Evolutionary conservation across 2,113 vertebrate species (phyloP), one percentile per base, ranked within the genome.

Genomic region (Mola mola): DNA sequence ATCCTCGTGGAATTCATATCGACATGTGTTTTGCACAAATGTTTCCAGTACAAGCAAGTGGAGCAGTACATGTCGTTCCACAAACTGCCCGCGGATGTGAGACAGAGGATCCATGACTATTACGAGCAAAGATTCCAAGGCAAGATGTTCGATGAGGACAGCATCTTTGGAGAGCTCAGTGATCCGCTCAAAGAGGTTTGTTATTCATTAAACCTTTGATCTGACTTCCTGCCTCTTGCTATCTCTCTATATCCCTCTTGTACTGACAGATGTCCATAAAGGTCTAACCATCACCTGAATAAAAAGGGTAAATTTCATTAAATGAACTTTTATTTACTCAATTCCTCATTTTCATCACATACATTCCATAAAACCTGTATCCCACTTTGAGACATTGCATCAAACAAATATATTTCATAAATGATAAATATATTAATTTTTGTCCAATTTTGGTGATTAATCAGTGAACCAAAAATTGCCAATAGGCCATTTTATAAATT

Each of bases 31-130:
- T 79, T 66, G 12, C 62, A 11, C 44, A 67, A 55, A 58, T 69
- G 61, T 68, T 83, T 60, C 46, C 66, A 98, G 97, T 99, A 98
- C 50, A 98, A 99, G 75, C 97, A 99, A 93, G 96, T 99, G 87
- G 96, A 98, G 72, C 96, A 99, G 76, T 99, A 99, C 90, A 99
- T 99, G 97, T 98, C 97, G 0, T 99, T 98, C 86, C 97, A 99
- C 82, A 99, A 99, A 70, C 81, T 99, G 67, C 97, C 97, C 4
- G 94, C 95, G 6, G 96, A 98, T 41, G 94, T 98, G 81, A 93
- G 96, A 21, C 97, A 98, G 88, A 96, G 95, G 85, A 99, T 99
- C 69, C 96, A 99, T n/a, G 97, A 99, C 72, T 99, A 98, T 63
- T 99, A 99, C 34, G 97, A 99, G 77, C 96, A 98, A 49, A 91